phyloP scores from a whole-genome alignment of 2,888 invertebrate species.

The Stenichneumon culpator region DNA sequence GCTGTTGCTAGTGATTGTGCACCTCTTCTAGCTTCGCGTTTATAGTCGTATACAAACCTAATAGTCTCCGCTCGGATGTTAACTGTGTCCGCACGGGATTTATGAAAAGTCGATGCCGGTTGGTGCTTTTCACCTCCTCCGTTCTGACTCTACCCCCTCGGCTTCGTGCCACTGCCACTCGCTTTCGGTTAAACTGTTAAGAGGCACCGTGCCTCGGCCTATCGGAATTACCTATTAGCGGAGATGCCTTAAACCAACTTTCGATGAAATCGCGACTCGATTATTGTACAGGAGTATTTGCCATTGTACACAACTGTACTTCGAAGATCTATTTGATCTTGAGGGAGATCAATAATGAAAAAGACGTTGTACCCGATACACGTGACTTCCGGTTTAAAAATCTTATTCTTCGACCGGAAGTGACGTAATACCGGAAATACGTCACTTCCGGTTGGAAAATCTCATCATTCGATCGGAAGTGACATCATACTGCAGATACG shows the following conservation, averaged over 20 bases:
- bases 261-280: slow-evolving; percentile 49
- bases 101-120: slow-evolving; percentile 45
- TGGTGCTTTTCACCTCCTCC: slow-evolving; percentile 34
- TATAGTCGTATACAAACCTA: not conserved
- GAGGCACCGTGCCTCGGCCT: slow-evolving; percentile 53
- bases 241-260: slow-evolving; percentile 40
- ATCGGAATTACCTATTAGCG: slow-evolving; percentile 55
- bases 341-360: not conserved
- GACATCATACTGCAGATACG: too few relatives aligned
- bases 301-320: not conserved
- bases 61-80: too few relatives aligned
- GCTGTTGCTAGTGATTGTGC: slow-evolving; percentile 3
- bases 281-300: slow-evolving; percentile 24
- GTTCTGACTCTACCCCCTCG: slow-evolving; percentile 1
- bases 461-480: too few relatives aligned
- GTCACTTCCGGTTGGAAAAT: too few relatives aligned
- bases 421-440: too few relatives aligned
- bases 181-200: slow-evolving; percentile 65
- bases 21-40: slow-evolving; percentile 35
- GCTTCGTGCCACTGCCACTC: slow-evolving; percentile 43
- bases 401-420: too few relatives aligned
- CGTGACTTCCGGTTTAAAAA: too few relatives aligned
- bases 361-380: too few relatives aligned
- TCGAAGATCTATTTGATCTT: not conserved
- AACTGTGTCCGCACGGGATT: not conserved